A percentile compares a stretch with the other conserved stretches of the same genome.
Conservation (phyloP, 1,140 invertebrate genomes). For the Onthophagus taurus region DNA sequence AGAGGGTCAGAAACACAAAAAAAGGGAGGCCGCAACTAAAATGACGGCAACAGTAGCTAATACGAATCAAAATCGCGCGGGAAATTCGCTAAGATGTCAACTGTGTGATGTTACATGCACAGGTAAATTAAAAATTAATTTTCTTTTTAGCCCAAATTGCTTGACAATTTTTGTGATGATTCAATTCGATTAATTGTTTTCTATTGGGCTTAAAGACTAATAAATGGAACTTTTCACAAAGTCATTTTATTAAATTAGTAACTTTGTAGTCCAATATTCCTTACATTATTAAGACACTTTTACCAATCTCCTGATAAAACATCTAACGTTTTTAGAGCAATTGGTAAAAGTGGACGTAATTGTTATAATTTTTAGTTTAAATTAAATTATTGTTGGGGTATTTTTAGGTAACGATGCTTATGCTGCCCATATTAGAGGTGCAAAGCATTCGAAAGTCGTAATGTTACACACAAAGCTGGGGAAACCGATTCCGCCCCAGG, state of each 20-base stretch:
- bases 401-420: conserved; percentile 85
- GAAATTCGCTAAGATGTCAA: conserved; percentile 71
- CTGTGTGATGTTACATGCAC: conserved; percentile 97
- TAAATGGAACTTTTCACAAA: conserved; percentile 4
- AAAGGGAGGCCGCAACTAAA: conserved; percentile 89
- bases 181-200: conserved; percentile 5
- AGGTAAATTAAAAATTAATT: too few species aligned
- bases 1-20: conserved; percentile 97
- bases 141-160: conserved; percentile 4
- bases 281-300: too few species aligned
- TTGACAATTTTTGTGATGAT: conserved; percentile 4
- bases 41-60: conserved; percentile 47
- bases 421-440: conserved; percentile 92
- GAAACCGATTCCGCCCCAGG: conserved; percentile 92
- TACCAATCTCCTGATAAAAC: neutral
- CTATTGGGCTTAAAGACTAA: conserved; percentile 2
- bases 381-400: neutral
- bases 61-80: conserved; percentile 48
- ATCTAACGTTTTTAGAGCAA: neutral
- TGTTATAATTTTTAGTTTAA: conserved; percentile 3
- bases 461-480: conserved; percentile 94
- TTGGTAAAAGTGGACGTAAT: neutral
- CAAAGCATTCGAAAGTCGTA: conserved; percentile 96
- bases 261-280: conserved; percentile 4
- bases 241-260: neutral